These are phyloP conservation scores for Arge pagana DNA, from an alignment of 2,888 invertebrate species.

Conservation along the genomic window DNA sequence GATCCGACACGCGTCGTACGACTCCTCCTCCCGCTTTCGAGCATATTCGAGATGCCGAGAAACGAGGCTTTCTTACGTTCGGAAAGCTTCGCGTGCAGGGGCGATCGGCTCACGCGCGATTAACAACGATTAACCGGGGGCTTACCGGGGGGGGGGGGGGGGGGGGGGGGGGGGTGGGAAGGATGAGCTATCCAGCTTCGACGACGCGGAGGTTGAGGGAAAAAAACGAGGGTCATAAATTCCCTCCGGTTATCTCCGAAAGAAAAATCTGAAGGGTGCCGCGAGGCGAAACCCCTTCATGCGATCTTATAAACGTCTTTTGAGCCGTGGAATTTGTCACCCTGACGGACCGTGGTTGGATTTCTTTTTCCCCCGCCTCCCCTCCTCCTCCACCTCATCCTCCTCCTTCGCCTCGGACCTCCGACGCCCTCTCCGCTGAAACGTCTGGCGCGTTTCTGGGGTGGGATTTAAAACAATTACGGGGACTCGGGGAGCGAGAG, in stretches of 20 bases:
- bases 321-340: slow-evolving; percentile 54
- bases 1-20: slow-evolving; percentile 28
- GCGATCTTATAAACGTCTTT: slow-evolving; percentile 50
- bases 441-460: slow-evolving; percentile 33
- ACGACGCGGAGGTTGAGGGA: too few species aligned
- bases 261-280: too few species aligned
- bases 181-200: too few species aligned
- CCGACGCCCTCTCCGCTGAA: slow-evolving; percentile 34
- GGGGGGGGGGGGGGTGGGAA: too few species aligned
- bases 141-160: too few species aligned
- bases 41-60: slow-evolving; percentile 31
- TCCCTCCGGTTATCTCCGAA: too few species aligned
- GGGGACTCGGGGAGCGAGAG: slow-evolving; percentile 39
- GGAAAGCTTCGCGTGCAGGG: slow-evolving; percentile 20
- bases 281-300: too few species aligned
- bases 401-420: slow-evolving; percentile 33
- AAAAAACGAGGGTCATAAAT: too few species aligned
- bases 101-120: neutral
- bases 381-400: slow-evolving; percentile 20
- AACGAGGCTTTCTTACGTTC: too few species aligned
- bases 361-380: too few species aligned
- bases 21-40: slow-evolving; percentile 22
- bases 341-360: slow-evolving; percentile 49
- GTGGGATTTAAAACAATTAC: slow-evolving; percentile 58
- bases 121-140: too few species aligned